A percentile compares a stretch with the other conserved stretches of the same genome.
Evolutionary conservation across 2,797 vertebrate genomes (phyloP).

Genomic region (Ptychadena robeensis): DNA sequence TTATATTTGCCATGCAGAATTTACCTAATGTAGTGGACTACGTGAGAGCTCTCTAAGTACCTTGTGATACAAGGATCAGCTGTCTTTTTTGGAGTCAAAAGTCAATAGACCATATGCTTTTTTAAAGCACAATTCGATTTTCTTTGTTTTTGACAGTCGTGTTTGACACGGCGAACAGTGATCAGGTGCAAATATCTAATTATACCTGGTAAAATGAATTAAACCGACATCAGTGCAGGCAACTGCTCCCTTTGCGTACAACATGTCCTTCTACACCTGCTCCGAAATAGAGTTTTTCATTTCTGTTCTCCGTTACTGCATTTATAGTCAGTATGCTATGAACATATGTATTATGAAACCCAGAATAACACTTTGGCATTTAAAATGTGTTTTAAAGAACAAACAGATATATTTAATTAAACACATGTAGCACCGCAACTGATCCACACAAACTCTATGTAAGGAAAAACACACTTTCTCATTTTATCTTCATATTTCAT

Average conservation of each 20-base stretch:
- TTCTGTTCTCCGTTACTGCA: not conserved
- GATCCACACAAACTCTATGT: not conserved
- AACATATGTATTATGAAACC: not conserved
- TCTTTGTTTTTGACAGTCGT: constrained; percentile 30
- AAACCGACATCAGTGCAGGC: constrained; percentile 6
- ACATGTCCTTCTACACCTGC: constrained; percentile 27
- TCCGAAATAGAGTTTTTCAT: constrained; percentile 11
- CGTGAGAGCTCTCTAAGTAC: constrained; percentile 23
- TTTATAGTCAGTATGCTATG: not conserved
- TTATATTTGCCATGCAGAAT: constrained; percentile 40
- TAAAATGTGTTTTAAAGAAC: not conserved
- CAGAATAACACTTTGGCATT: not conserved
- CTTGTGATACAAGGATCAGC: constrained; percentile 37
- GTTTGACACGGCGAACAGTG: constrained; percentile 35
- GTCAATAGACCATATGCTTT: constrained; percentile 44
- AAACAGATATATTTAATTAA: constrained; percentile 7
- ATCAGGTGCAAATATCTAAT: constrained; percentile 54
- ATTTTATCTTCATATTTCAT: too few species aligned
- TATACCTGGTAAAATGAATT: constrained; percentile 34
- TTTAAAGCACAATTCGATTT: constrained; percentile 39
- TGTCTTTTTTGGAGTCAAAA: constrained; percentile 33
- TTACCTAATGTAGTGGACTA: constrained; percentile 37
- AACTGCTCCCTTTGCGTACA: not conserved
- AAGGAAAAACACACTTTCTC: too few species aligned
- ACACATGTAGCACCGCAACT: not conserved